Evolutionary conservation across 1,140 invertebrate species (phyloP), one percentile per base, ranked within the genome.

Genomic region (Lucilia sericata): DNA sequence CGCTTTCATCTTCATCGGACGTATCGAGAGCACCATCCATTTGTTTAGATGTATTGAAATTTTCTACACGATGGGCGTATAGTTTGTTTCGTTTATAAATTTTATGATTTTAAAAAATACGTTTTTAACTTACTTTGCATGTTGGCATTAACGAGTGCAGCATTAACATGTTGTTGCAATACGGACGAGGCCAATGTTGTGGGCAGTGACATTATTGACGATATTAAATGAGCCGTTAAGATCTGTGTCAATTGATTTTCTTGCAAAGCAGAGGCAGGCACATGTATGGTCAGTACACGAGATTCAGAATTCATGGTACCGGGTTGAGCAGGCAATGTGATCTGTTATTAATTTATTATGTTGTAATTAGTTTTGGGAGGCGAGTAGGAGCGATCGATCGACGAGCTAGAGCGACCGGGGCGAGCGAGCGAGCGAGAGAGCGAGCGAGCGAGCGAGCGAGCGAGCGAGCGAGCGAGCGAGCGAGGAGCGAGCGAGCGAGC

Each of bases 81-180:
- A 8, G 36, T 55, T 42, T 51, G 47, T 36, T 60, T 21, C 5
- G 7, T 42, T 42, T 42, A 8, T 42, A 8, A 10, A 42, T 3
- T 14, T 17, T 60, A 60, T 17, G n/a, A 49, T 78, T 12, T 30
- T 30, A 30, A 30, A 80, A 34, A 60, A 80, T 17, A 80, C 25
- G 25, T 30, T 30, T n/a, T 25, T 2, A 51, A 84, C 89, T 87
- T 87, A 91, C 88, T 89, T 85, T 90, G 88, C 80, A 88, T 88
- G 84, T 92, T 91, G 87, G 93, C 92, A 74, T 92, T 93, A 85
- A 93, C 93, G 19, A 96, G 91, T n/a, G 95, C 95, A 34, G 94
- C 94, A 91, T 96, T 97, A 2, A 98, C 96, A 91, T 97, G 96
- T 88, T 97, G 95, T 87, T 97, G 96, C 21, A 97, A 92, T 84